Evolutionary conservation across 1,140 invertebrate species (phyloP).

Genomic region (Heliothis virescens): DNA sequence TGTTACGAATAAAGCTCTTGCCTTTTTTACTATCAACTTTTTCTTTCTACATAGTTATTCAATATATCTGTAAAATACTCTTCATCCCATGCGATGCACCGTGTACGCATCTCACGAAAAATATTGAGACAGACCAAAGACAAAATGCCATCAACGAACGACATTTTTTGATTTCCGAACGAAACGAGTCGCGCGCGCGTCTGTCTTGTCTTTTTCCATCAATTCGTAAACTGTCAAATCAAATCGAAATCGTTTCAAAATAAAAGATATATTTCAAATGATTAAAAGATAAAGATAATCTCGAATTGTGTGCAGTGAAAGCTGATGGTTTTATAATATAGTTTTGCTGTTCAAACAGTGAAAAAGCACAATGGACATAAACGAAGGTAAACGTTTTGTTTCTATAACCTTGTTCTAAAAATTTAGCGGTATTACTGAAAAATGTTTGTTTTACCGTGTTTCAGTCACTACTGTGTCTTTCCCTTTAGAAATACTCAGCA

Average conservation of each 20-base stretch:
- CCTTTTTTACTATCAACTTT: too few relatives aligned
- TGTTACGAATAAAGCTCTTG: too few relatives aligned
- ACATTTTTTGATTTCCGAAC: not conserved
- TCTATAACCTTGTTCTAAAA: slow-evolving; percentile 50
- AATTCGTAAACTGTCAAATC: slow-evolving; percentile 44
- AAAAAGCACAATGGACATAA: slow-evolving; percentile 64
- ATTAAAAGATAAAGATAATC: not conserved
- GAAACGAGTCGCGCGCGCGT: slow-evolving; percentile 32
- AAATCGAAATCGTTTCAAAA: slow-evolving; percentile 42
- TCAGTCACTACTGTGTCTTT: not conserved
- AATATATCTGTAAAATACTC: too few relatives aligned
- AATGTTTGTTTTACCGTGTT: slow-evolving; percentile 37
- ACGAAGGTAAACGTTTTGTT: slow-evolving; percentile 62
- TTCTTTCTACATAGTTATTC: too few relatives aligned
- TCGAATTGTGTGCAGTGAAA: slow-evolving; percentile 7
- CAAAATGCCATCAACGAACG: not conserved
- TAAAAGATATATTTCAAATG: slow-evolving; percentile 3
- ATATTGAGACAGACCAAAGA: not conserved
- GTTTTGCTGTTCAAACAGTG: slow-evolving; percentile 18
- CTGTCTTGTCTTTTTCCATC: not conserved
- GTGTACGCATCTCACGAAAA: not conserved
- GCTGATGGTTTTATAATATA: not conserved
- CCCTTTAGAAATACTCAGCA: not conserved
- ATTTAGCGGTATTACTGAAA: slow-evolving; percentile 12
- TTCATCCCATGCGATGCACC: too few relatives aligned